A percentile compares a stretch with the other conserved stretches of the same genome.
Evolutionary conservation across 2,113 vertebrate species (phyloP).

Genomic region (Onychostoma macrolepis): DNA sequence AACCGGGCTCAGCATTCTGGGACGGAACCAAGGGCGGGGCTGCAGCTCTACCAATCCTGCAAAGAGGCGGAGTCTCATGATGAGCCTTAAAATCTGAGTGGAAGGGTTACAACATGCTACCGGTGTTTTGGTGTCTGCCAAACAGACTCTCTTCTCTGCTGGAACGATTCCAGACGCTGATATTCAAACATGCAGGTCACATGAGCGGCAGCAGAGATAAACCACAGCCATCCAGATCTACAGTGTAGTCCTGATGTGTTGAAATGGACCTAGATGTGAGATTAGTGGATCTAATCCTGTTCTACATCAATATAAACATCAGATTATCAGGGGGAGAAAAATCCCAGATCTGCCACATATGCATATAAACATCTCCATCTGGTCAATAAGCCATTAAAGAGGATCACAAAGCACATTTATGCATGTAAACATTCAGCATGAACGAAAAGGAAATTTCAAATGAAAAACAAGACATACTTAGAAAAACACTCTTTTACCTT

Average conservation of each 20-base stretch:
- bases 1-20: conserved; percentile 58
- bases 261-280: neutral
- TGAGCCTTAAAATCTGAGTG: neutral
- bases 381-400: neutral
- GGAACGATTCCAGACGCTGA: neutral
- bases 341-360: conserved; percentile 6
- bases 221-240: neutral
- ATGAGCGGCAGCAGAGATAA: neutral
- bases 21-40: conserved; percentile 39
- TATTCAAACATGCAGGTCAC: neutral
- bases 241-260: neutral
- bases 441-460: neutral
- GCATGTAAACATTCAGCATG: neutral
- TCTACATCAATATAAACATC: conserved; percentile 36
- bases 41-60: conserved; percentile 55
- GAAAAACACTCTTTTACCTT: conserved; percentile 47
- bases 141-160: neutral
- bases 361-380: neutral
- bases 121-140: neutral
- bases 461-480: neutral
- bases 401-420: neutral
- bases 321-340: neutral
- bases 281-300: conserved; percentile 28
- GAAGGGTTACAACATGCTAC: neutral
- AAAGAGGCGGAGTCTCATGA: conserved; percentile 24